Percentiles rank a stretch among this genome's conserved stretches.
Conservation (phyloP, 2,888 invertebrate genomes). For the Furcula furcula region DNA sequence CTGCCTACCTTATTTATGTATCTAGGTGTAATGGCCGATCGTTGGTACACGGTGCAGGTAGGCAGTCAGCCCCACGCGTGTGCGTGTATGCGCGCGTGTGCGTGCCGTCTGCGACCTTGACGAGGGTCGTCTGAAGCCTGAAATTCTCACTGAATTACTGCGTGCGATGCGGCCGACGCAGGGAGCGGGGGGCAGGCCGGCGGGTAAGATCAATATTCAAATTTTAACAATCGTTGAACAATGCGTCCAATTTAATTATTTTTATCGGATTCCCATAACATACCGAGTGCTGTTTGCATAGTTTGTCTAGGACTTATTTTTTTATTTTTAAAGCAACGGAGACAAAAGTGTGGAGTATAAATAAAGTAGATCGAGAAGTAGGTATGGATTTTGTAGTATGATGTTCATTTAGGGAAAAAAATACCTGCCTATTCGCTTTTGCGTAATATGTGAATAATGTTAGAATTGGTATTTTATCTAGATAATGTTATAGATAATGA, state of each 20-base stretch:
- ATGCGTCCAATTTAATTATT: slow-evolving; percentile 29
- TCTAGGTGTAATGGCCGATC: slow-evolving; percentile 52
- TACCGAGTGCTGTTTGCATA: neutral
- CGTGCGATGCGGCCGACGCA: slow-evolving; percentile 36
- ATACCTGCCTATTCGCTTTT: too few relatives aligned
- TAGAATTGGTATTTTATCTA: too few relatives aligned
- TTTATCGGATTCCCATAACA: slow-evolving; percentile 8
- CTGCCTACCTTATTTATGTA: slow-evolving; percentile 7
- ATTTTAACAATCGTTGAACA: slow-evolving; percentile 44
- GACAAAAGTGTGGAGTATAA: too few relatives aligned
- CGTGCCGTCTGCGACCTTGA: slow-evolving; percentile 75
- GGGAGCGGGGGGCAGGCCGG: slow-evolving; percentile 20
- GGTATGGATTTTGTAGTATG: too few relatives aligned
- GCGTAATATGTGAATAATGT: too few relatives aligned
- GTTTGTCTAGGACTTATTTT: neutral
- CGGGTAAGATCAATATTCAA: slow-evolving; percentile 56
- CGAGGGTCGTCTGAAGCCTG: slow-evolving; percentile 71
- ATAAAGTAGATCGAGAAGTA: too few relatives aligned
- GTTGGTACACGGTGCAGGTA: slow-evolving; percentile 40
- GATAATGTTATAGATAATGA: too few relatives aligned
- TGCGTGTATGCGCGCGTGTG: slow-evolving; percentile 48
- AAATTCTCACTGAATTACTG: slow-evolving; percentile 47
- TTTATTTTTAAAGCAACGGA: too few relatives aligned
- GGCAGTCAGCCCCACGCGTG: slow-evolving; percentile 22
- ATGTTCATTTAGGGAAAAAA: too few relatives aligned